phyloP scores from a whole-genome alignment of 1,140 invertebrate genomes.

The Caenorhabditis remanei region DNA sequence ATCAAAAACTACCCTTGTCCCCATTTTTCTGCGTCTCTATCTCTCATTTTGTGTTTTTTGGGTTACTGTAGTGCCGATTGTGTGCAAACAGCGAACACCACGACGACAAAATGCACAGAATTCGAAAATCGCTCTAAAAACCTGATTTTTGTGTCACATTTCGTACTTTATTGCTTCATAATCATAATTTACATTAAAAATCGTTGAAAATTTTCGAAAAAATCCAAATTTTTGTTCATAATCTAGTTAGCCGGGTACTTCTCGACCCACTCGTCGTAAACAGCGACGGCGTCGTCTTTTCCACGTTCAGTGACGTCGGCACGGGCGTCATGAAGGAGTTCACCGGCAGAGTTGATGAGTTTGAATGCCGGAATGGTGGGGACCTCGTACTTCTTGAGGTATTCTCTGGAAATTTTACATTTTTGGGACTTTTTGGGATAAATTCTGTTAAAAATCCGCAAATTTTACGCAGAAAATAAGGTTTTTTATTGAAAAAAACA shows the following conservation, averaged over 20 bases:
- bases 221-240: neutral
- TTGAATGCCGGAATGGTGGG: conserved; percentile 61
- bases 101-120: too few species aligned
- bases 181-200: neutral
- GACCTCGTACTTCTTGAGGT: conserved; percentile 56
- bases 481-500: too few species aligned
- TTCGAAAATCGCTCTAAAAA: neutral
- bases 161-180: neutral
- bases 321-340: conserved; percentile 29
- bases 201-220: neutral
- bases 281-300: conserved; percentile 37
- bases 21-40: too few species aligned
- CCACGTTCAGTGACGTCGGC: conserved; percentile 55
- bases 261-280: conserved; percentile 54
- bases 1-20: too few species aligned
- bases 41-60: too few species aligned
- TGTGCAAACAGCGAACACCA: too few species aligned
- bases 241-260: conserved; percentile 34
- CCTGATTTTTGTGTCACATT: neutral
- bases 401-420: conserved; percentile 41
- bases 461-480: too few species aligned
- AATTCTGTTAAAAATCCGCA: too few species aligned
- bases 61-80: too few species aligned
- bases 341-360: conserved; percentile 41
- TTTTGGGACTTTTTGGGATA: neutral